Evolutionary conservation across 2,888 invertebrate species (phyloP).

Genomic region (Girardia tigrina): DNA sequence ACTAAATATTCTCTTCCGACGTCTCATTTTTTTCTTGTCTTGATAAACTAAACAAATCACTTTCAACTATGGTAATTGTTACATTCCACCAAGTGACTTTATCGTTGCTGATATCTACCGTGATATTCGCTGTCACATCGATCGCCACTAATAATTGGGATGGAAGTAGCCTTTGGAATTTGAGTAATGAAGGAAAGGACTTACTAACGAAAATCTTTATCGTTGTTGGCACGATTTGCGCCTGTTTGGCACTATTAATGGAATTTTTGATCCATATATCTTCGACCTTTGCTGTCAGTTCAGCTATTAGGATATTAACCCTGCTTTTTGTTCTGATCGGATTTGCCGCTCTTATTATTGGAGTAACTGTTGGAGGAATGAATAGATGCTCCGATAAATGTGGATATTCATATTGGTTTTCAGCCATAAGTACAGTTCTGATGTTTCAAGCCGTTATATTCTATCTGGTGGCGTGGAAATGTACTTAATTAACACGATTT

Average conservation of each 20-base stretch:
- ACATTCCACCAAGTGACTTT: constrained; percentile 8
- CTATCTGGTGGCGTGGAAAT: constrained; percentile 6
- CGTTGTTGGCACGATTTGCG: background rate
- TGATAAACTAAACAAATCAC: background rate
- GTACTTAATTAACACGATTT: background rate
- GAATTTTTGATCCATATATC: background rate
- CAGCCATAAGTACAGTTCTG: background rate
- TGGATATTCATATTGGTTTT: background rate
- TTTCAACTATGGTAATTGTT: background rate
- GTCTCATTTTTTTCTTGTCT: background rate
- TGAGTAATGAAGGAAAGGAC: background rate
- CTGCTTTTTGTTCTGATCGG: background rate
- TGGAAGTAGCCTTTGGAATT: background rate
- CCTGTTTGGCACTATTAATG: background rate
- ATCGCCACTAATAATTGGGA: background rate
- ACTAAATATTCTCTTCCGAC: too few species aligned
- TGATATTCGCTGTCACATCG: background rate
- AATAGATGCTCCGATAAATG: background rate
- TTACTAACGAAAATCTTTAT: background rate
- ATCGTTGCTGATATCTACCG: background rate
- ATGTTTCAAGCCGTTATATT: constrained; percentile 11
- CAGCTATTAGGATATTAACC: background rate
- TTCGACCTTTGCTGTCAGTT: background rate
- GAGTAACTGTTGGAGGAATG: background rate
- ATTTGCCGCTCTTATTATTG: background rate